Conservation (phyloP, 2,113 vertebrate genomes). For the Calonectris borealis region DNA sequence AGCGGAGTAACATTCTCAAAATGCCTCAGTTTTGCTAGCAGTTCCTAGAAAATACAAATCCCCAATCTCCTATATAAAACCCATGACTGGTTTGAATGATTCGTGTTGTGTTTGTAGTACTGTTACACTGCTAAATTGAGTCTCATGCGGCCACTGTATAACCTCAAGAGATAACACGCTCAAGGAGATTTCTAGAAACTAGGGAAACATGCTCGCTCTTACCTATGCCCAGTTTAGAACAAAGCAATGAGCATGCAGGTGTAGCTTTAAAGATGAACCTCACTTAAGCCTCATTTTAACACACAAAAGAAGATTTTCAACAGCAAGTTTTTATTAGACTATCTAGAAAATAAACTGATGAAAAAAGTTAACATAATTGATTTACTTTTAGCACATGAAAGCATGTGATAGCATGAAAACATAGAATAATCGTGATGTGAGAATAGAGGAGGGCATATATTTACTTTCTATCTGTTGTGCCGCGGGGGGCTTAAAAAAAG, state of each 20-base stretch:
- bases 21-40: neutral
- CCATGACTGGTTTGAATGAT: neutral
- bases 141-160: neutral
- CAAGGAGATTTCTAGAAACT: neutral
- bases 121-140: neutral
- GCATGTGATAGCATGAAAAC: neutral
- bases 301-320: neutral
- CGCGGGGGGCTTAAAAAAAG: neutral
- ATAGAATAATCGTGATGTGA: neutral
- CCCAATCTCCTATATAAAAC: neutral
- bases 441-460: neutral
- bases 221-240: neutral
- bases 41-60: neutral
- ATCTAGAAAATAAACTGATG: neutral
- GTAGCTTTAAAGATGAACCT: neutral
- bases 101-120: neutral
- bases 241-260: neutral
- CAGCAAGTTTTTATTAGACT: no score
- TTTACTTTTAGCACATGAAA: neutral
- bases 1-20: neutral
- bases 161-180: neutral
- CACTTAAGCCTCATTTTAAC: neutral
- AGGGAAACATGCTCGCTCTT: neutral
- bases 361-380: neutral
- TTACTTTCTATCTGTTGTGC: neutral